Percentiles rank a stretch among this genome's conserved stretches.
These are phyloP conservation scores for Dendrocincla tyrannina DNA, from an alignment of 2,797 vertebrate species.

Conservation along the genomic window DNA sequence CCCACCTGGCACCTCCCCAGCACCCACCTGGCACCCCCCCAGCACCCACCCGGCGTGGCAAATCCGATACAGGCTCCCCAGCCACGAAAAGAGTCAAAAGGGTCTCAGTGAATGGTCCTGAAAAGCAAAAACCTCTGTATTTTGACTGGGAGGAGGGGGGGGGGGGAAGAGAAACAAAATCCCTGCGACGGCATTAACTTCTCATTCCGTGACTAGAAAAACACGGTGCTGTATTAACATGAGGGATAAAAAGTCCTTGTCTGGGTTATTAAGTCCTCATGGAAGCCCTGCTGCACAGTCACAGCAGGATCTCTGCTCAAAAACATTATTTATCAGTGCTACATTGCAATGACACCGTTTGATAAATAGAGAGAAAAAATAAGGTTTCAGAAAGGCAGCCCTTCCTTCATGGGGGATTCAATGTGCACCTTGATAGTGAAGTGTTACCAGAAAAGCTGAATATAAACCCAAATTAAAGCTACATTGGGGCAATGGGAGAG, in stretches of 20 bases:
- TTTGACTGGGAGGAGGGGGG: neutral
- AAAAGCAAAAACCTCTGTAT: neutral
- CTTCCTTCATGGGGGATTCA: neutral
- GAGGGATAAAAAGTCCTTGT: neutral
- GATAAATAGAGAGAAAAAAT: neutral
- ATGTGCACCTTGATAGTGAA: neutral
- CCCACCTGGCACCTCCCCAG: neutral
- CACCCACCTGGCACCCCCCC: neutral
- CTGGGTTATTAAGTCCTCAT: neutral
- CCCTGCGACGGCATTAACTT: neutral
- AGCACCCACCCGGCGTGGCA: accelerated
- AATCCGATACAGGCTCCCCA: accelerated
- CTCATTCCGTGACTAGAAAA: neutral
- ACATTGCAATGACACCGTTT: neutral
- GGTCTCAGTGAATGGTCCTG: neutral
- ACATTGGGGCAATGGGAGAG: neutral
- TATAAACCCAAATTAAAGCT: neutral
- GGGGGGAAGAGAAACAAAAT: neutral
- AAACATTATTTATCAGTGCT: neutral
- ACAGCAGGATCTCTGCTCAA: neutral
- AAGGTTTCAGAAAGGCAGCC: neutral
- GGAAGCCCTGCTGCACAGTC: neutral
- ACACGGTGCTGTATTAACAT: neutral
- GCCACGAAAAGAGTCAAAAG: neutral
- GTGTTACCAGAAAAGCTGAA: neutral